A percentile compares a stretch with the other conserved stretches of the same genome.
Conservation (phyloP, 2,113 vertebrate species). For the Rafetus swinhoei region DNA sequence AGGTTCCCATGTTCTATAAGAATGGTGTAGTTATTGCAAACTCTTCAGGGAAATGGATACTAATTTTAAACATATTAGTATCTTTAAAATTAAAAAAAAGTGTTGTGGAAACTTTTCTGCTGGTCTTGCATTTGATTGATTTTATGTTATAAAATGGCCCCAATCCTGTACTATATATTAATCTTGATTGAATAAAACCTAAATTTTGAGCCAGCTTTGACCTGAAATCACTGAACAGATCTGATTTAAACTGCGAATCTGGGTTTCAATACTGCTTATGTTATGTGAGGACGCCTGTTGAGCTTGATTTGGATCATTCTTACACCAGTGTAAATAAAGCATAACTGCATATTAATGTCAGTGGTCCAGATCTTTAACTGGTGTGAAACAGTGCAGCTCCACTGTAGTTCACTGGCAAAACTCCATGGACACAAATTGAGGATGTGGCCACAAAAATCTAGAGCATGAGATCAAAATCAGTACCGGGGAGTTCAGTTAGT, state of each 20-base stretch:
- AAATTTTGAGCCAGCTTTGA: constrained; percentile 21
- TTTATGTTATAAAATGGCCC: constrained; percentile 3
- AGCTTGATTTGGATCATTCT: constrained; percentile 42
- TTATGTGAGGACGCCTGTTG: constrained; percentile 58
- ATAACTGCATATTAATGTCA: neutral
- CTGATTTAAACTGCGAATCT: neutral
- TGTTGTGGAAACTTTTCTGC: constrained; percentile 52
- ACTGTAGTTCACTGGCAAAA: no score
- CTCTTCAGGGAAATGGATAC: constrained; percentile 61
- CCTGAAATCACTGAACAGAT: neutral
- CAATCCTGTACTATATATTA: constrained; percentile 16
- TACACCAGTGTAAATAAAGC: neutral
- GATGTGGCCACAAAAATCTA: no score
- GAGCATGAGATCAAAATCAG: no score
- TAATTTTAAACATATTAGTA: constrained; percentile 64
- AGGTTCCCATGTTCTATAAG: constrained; percentile 58
- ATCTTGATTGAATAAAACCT: constrained; percentile 23
- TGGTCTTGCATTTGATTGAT: constrained; percentile 56
- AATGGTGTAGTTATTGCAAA: constrained; percentile 42
- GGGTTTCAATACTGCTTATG: neutral
- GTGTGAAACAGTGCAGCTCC: no score
- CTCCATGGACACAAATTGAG: no score
- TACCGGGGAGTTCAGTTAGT: no score
- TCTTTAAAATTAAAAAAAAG: constrained; percentile 36
- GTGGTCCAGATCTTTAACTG: neutral